These are phyloP conservation scores for Corella eumyota DNA, from an alignment of 23 tunicate genomes.

Conservation along the genomic window DNA sequence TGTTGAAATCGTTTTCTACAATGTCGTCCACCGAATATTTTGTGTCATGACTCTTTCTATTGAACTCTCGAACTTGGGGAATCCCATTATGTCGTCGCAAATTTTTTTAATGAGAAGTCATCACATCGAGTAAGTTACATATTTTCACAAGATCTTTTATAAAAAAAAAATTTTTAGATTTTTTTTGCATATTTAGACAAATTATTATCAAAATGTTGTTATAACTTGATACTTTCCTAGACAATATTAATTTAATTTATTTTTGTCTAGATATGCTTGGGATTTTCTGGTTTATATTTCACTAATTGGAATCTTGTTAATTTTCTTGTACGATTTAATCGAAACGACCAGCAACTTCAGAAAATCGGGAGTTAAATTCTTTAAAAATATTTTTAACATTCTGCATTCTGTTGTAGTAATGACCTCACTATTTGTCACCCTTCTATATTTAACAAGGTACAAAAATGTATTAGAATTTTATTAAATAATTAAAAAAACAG, in stretches of 20 bases:
- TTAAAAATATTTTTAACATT: slow-evolving; percentile 21
- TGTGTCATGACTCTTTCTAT: neutral
- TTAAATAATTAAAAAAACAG: too few relatives aligned
- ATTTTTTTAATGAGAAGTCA: slow-evolving; percentile 1
- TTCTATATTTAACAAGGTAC: slow-evolving; percentile 9
- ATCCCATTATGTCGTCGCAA: neutral
- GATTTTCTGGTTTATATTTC: slow-evolving; percentile 19
- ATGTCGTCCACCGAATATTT: slow-evolving; percentile 5
- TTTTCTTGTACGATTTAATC: slow-evolving; percentile 32
- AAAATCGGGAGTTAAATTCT: slow-evolving; percentile 20
- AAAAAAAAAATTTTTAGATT: too few relatives aligned
- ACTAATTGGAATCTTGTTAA: slow-evolving; percentile 20
- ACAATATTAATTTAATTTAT: neutral
- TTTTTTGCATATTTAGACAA: neutral
- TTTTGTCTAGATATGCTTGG: slow-evolving; percentile 13
- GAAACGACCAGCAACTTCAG: slow-evolving; percentile 16
- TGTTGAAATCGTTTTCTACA: neutral
- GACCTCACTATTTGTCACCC: slow-evolving; percentile 4
- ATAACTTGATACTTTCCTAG: too few relatives aligned
- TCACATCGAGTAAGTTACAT: slow-evolving; percentile 4
- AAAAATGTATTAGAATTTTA: neutral
- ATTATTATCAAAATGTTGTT: too few relatives aligned
- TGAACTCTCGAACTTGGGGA: slow-evolving; percentile 1
- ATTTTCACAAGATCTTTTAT: neutral
- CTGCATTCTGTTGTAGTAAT: slow-evolving; percentile 6